Percentiles rank a stretch among this genome's conserved stretches.
These are phyloP conservation scores for Mactra quadrangularis DNA, from an alignment of 1,140 invertebrate species.

Conservation along the genomic window DNA sequence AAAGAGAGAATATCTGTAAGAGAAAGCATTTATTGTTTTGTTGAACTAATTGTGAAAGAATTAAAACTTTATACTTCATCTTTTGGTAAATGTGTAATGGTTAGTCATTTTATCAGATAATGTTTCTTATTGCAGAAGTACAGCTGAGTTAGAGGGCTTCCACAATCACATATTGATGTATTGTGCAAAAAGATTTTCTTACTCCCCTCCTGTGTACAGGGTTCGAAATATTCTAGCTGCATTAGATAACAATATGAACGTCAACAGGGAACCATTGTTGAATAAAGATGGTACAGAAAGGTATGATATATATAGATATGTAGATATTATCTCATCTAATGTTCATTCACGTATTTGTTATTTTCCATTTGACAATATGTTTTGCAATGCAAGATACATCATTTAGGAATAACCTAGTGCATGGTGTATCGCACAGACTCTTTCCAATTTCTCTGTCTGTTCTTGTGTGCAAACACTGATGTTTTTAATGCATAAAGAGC, in stretches of 20 bases:
- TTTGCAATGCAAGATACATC: background rate
- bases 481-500: too few relatives aligned
- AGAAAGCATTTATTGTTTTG: background rate
- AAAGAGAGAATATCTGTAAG: too few relatives aligned
- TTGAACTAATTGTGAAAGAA: background rate
- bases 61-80: background rate
- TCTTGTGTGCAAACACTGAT: too few relatives aligned
- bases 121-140: slow-evolving; percentile 19
- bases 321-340: background rate
- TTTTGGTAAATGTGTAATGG: background rate
- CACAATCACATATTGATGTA: slow-evolving; percentile 43
- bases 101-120: too few relatives aligned
- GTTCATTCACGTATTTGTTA: background rate
- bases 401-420: too few relatives aligned
- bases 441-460: too few relatives aligned
- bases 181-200: slow-evolving; percentile 37
- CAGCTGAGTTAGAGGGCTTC: slow-evolving; percentile 26
- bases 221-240: too few relatives aligned
- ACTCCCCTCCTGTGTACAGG: slow-evolving; percentile 39
- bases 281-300: slow-evolving; percentile 55
- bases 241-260: slow-evolving; percentile 30
- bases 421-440: too few relatives aligned
- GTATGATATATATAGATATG: slow-evolving; percentile 13
- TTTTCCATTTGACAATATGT: background rate
- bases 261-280: background rate